Conservation (phyloP, 2,888 invertebrate genomes). For the Parnassius smintheus region DNA sequence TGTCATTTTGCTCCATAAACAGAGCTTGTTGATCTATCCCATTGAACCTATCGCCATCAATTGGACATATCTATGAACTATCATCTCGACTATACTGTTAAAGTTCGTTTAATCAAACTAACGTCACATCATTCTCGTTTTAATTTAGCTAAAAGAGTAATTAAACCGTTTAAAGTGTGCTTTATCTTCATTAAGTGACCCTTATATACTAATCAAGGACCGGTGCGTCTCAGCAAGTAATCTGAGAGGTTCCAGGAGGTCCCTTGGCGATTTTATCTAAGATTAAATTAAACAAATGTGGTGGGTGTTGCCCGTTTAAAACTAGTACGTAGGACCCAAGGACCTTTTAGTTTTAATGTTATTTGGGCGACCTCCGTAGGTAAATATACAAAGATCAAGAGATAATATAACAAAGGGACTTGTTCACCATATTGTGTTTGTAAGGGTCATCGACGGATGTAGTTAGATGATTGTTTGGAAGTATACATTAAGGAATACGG, state of each 20-base stretch:
- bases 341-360: constrained; percentile 28
- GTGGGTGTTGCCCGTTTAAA: neutral
- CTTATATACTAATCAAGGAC: constrained; percentile 3
- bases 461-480: too few relatives aligned
- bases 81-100: too few relatives aligned
- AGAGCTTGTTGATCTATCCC: too few relatives aligned
- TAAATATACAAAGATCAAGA: neutral
- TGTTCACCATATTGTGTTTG: too few relatives aligned
- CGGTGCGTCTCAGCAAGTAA: constrained; percentile 2
- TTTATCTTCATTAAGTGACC: constrained; percentile 10
- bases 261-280: constrained; percentile 2
- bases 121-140: too few relatives aligned
- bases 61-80: too few relatives aligned
- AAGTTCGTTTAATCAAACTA: too few relatives aligned
- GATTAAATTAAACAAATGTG: constrained; percentile 14
- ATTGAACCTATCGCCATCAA: too few relatives aligned
- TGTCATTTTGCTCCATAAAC: too few relatives aligned
- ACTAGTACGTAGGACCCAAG: neutral
- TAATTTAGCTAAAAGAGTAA: neutral
- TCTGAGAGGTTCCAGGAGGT: constrained; percentile 1
- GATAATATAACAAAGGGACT: neutral
- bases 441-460: too few relatives aligned
- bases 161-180: constrained; percentile 1
- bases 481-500: too few relatives aligned
- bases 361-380: constrained; percentile 3